Conservation (phyloP, 1,140 invertebrate species). For the Berghia stephanieae region DNA sequence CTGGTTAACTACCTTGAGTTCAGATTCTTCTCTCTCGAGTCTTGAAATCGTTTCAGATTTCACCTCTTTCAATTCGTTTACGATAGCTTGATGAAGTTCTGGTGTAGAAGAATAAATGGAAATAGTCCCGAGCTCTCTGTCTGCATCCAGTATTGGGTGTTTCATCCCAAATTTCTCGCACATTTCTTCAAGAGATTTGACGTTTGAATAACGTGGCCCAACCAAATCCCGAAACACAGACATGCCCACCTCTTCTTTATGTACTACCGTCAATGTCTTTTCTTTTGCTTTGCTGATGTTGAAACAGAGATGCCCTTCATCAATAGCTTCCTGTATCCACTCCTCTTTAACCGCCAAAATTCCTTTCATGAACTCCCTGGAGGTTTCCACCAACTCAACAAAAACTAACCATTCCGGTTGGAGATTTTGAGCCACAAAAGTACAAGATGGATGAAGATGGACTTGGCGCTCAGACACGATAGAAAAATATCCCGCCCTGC, state of each 20-base stretch:
- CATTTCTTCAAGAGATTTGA: slow-evolving; percentile 38
- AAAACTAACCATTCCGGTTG: slow-evolving; percentile 54
- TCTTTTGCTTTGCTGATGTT: slow-evolving; percentile 35
- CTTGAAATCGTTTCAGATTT: neutral
- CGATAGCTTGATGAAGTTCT: neutral
- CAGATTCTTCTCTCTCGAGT: slow-evolving; percentile 24
- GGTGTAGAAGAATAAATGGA: slow-evolving; percentile 35
- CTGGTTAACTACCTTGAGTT: neutral
- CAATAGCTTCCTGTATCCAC: slow-evolving; percentile 35
- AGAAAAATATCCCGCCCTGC: slow-evolving; percentile 49
- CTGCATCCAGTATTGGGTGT: slow-evolving; percentile 45
- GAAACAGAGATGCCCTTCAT: slow-evolving; percentile 30
- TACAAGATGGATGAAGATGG: slow-evolving; percentile 52
- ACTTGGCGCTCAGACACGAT: slow-evolving; percentile 40
- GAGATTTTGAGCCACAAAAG: slow-evolving; percentile 36
- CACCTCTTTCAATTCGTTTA: neutral
- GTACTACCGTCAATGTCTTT: slow-evolving; percentile 30
- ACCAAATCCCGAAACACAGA: slow-evolving; percentile 43
- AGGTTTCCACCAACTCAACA: slow-evolving; percentile 47
- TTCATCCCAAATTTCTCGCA: slow-evolving; percentile 15
- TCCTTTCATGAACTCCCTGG: slow-evolving; percentile 51
- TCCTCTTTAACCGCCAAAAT: slow-evolving; percentile 48
- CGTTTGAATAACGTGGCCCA: slow-evolving; percentile 44
- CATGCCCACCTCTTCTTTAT: slow-evolving; percentile 42
- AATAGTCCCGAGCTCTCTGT: slow-evolving; percentile 35